phyloP scores from a whole-genome alignment of 1,140 invertebrate species.

The Mylabris phalerata region DNA sequence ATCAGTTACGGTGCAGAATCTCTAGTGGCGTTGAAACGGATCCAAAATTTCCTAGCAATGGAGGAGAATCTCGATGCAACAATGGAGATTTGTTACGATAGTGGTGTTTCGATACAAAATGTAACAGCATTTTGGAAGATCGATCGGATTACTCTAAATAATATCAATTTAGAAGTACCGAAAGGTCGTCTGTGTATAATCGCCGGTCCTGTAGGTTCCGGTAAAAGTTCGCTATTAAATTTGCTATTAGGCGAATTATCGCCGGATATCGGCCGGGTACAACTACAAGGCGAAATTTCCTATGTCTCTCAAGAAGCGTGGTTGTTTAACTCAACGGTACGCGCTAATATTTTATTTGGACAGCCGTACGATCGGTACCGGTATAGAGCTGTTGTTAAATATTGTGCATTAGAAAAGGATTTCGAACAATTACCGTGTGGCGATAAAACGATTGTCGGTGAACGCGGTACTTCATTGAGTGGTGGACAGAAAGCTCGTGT shows the following conservation, averaged over 20 bases:
- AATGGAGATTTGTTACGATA: slow-evolving; percentile 1
- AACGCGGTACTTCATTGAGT: slow-evolving; percentile 59
- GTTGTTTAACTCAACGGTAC: slow-evolving; percentile 57
- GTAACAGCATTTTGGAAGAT: slow-evolving; percentile 51
- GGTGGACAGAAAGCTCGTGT: slow-evolving; percentile 64
- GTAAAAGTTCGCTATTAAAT: slow-evolving; percentile 72
- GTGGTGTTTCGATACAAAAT: slow-evolving; percentile 41
- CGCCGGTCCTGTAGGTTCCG: slow-evolving; percentile 69
- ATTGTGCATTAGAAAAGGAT: slow-evolving; percentile 60
- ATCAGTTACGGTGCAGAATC: slow-evolving; percentile 56
- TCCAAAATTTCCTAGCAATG: slow-evolving; percentile 50
- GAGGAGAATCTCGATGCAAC: slow-evolving; percentile 44
- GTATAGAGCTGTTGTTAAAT: slow-evolving; percentile 52
- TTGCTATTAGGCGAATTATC: slow-evolving; percentile 62
- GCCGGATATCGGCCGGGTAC: slow-evolving; percentile 51
- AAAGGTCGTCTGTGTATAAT: slow-evolving; percentile 60
- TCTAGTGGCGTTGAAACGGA: slow-evolving; percentile 52
- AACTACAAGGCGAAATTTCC: slow-evolving; percentile 56
- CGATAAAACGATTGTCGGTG: slow-evolving; percentile 68
- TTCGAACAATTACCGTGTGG: slow-evolving; percentile 52
- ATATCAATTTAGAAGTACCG: slow-evolving; percentile 52
- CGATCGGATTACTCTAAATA: slow-evolving; percentile 48
- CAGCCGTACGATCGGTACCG: slow-evolving; percentile 51
- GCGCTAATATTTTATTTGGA: slow-evolving; percentile 75
- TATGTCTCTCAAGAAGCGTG: slow-evolving; percentile 71